Base-by-base conservation (phyloP, 2,888 invertebrate genomes). In the Stomorhina lunata region DNA sequence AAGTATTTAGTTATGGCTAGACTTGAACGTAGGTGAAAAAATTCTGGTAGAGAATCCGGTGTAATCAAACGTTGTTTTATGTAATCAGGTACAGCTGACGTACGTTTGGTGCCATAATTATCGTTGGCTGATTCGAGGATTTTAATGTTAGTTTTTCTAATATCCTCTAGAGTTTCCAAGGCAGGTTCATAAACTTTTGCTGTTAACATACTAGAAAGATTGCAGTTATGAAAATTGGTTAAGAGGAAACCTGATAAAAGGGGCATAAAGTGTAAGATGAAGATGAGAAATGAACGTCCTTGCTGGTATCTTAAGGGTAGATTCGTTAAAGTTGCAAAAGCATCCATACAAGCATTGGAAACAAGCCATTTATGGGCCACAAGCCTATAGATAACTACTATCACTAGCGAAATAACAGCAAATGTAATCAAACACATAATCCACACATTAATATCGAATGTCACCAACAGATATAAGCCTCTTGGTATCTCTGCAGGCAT, bases 151-250 rank as follows among this genome's bases (percentile, higher is more conserved):
- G 86, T 85, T 29, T 71, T 73, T 4, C 81, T 68, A n/a, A 88
- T 69, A 37, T 88, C 88, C 4, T 84, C 81, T 10, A 88, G 85
- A 4, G 66, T 80, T 34, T 84, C 79, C 4, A 88, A 66, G 27
- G 87, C 85, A 15, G 61, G 84, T 27, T 86, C 86, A 45, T 86
- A 87, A 3, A 88, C 81, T 1, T 85, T 86, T 0, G 86, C 84
- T 1, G 87, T 85, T 29, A 84, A 63, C 73, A 86, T 86, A 59
- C 85, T 87, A 0, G 86, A 86, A 0, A 88, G 76, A 61, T 85
- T 80, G 0, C 86, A 86, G 59, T 84, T 61, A 29, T 88, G 87
- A 1, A 86, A 71, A 68, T 86, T 87, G 12, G 86, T 87, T 0
- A 88, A 29, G 12, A 87, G 69, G 2, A 88, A 83, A 0, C 88